These are phyloP conservation scores for Hyla sarda DNA, from an alignment of 2,113 vertebrate genomes.

Conservation along the genomic window DNA sequence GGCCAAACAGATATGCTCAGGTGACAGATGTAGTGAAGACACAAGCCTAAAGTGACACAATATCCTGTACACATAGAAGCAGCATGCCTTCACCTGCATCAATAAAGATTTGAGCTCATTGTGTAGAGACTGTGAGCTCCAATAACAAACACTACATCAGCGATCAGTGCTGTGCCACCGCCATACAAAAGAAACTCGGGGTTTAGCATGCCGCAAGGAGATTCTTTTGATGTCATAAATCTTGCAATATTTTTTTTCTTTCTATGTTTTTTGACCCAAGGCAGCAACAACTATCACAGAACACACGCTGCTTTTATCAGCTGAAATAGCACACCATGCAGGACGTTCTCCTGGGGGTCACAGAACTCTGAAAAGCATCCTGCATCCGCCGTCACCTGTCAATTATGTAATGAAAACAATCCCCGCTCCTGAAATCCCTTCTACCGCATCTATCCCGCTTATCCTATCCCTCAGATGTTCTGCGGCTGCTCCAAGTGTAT, in stretches of 20 bases:
- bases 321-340: conserved; percentile 50
- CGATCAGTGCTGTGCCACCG: neutral
- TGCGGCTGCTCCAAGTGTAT: conserved; percentile 14
- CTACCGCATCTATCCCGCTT: neutral
- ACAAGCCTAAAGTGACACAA: neutral
- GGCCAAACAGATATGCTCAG: neutral
- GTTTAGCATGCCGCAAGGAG: neutral
- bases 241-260: conserved; percentile 23
- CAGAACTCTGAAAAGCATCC: conserved; percentile 26
- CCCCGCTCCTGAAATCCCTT: neutral
- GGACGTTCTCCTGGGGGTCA: conserved; percentile 43
- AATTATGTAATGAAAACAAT: conserved; percentile 46
- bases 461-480: conserved; percentile 1
- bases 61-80: neutral
- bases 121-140: neutral
- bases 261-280: conserved; percentile 15
- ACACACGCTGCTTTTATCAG: conserved; percentile 54
- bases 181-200: neutral
- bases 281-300: conserved; percentile 28
- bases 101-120: neutral
- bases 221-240: conserved; percentile 35
- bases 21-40: neutral
- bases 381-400: conserved; percentile 32
- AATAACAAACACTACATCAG: conserved; percentile 21
- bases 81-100: neutral